phyloP scores from a whole-genome alignment of 2,113 vertebrate genomes.

The Perca flavescens region DNA sequence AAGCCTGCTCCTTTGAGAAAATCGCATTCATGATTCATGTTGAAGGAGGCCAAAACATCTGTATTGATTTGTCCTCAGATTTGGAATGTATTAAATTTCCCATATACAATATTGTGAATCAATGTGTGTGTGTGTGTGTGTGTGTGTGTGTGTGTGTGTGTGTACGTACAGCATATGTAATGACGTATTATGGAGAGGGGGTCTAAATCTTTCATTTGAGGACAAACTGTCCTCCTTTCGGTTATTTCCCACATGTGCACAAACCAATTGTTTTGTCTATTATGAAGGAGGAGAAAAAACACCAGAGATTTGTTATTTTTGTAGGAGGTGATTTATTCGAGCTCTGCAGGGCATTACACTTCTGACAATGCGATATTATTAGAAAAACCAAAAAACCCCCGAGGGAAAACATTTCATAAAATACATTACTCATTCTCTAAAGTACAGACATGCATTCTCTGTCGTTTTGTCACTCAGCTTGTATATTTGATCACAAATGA shows the following conservation, averaged over 20 bases:
- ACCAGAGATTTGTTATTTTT: background rate
- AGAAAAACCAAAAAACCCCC: background rate
- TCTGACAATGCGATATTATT: background rate
- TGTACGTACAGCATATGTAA: background rate
- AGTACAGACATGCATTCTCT: background rate
- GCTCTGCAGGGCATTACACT: background rate
- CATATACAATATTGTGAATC: no score
- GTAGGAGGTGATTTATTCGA: background rate
- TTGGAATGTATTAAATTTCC: no score
- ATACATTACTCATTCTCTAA: background rate
- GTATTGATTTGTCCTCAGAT: no score
- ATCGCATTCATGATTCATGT: no score
- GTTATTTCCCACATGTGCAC: conserved; percentile 11
- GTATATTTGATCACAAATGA: background rate
- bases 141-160: background rate
- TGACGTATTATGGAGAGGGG: no score
- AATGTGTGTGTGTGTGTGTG: no score
- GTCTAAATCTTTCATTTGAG: background rate
- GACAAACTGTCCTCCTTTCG: conserved; percentile 3
- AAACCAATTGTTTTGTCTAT: conserved; percentile 10
- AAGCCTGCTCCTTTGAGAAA: no score
- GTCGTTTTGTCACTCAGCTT: background rate
- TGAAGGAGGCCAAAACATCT: no score
- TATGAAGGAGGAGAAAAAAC: background rate
- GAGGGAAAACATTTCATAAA: background rate